These are phyloP conservation scores for Pammene fasciana DNA, from an alignment of 2,888 invertebrate genomes.

Conservation along the genomic window DNA sequence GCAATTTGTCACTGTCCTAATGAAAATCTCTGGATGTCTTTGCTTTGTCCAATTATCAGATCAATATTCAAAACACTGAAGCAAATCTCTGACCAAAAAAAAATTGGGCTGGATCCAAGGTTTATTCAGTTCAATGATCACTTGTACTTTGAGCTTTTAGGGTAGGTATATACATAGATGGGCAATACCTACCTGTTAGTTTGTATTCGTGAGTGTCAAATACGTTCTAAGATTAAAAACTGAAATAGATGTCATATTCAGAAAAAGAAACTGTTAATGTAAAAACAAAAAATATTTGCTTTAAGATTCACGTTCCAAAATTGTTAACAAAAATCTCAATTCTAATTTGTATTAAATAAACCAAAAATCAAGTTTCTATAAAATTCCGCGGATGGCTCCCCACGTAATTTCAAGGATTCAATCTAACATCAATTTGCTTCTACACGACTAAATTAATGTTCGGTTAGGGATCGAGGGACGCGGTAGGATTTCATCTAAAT, in stretches of 20 bases:
- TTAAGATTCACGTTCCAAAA: not conserved
- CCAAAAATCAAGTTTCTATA: no score
- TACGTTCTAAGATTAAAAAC: not conserved
- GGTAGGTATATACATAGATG: not conserved
- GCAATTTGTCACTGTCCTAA: conserved; percentile 51
- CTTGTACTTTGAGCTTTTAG: not conserved
- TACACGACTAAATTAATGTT: conserved; percentile 7
- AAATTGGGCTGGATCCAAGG: conserved; percentile 4
- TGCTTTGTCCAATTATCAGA: conserved; percentile 35
- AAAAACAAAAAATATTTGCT: no score
- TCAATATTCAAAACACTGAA: conserved; percentile 27
- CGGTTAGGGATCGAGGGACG: conserved; percentile 3
- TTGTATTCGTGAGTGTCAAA: not conserved
- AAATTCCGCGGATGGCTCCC: no score
- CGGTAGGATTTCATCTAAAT: conserved; percentile 23
- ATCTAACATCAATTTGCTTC: conserved; percentile 13
- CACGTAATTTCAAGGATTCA: not conserved
- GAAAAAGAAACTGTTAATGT: no score
- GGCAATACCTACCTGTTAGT: no score
- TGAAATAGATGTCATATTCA: no score
- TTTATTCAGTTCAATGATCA: conserved; percentile 11
- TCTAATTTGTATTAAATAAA: no score
- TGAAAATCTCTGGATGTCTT: conserved; percentile 42
- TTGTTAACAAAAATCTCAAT: no score
- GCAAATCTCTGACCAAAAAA: not conserved